phyloP scores from a whole-genome alignment of 2,797 vertebrate species.

The Prunella strophiata region DNA sequence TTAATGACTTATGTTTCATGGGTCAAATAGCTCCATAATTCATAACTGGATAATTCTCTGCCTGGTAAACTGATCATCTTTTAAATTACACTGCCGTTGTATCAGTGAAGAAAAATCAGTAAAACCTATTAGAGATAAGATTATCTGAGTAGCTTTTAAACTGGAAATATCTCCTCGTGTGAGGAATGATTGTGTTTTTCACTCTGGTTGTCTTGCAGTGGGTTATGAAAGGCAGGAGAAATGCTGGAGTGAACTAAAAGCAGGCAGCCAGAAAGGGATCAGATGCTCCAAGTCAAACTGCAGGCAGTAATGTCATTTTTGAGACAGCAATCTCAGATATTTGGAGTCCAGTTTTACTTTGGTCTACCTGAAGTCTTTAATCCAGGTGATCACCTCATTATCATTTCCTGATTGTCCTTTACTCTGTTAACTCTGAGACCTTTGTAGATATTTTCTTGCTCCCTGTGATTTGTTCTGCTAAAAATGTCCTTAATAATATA shows the following conservation, averaged over 20 bases:
- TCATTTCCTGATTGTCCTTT: not conserved
- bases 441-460: not conserved
- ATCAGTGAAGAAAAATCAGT: slow-evolving; percentile 8
- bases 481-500: slow-evolving; percentile 52
- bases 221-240: not conserved
- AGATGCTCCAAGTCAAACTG: not conserved
- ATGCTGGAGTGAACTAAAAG: not conserved
- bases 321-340: not conserved
- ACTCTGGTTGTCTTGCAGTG: not conserved
- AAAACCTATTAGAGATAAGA: slow-evolving; percentile 6
- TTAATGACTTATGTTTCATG: slow-evolving; percentile 16
- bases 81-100: not conserved
- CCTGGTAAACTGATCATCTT: slow-evolving; percentile 14
- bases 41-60: slow-evolving; percentile 12
- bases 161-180: not conserved
- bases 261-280: not conserved
- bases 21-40: slow-evolving; percentile 14
- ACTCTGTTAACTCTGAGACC: not conserved
- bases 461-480: slow-evolving; percentile 39
- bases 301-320: not conserved
- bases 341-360: not conserved
- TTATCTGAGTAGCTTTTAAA: slow-evolving; percentile 13
- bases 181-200: not conserved
- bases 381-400: not conserved
- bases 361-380: not conserved